Evolutionary conservation across 2,888 invertebrate species (phyloP).

Genomic region (Clunio marinus): DNA sequence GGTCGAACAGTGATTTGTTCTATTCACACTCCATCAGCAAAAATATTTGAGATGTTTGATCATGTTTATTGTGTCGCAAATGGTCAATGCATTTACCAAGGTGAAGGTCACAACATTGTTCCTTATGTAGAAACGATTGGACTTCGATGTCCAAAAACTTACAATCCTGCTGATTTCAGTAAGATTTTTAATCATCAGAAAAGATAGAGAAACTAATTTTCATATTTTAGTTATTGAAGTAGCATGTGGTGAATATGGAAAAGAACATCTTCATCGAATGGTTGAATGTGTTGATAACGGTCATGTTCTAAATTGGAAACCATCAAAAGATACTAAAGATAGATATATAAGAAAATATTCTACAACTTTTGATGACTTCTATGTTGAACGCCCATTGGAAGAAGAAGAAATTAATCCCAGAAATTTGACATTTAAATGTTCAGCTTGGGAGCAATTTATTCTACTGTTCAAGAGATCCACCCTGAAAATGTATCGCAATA

Average conservation of each 20-base stretch:
- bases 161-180: conserved; percentile 97
- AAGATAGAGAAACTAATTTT: background rate
- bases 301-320: conserved; percentile 55
- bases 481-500: conserved; percentile 70
- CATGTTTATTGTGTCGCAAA: conserved; percentile 83
- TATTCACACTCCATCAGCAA: conserved; percentile 93
- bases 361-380: conserved; percentile 1
- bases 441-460: conserved; percentile 63
- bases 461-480: conserved; percentile 66
- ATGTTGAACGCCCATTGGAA: conserved; percentile 44
- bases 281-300: conserved; percentile 65
- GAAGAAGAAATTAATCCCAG: conserved; percentile 52
- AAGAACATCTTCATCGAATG: conserved; percentile 62
- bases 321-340: conserved; percentile 39
- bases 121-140: conserved; percentile 74
- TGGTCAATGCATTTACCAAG: conserved; percentile 88
- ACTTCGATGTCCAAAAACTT: conserved; percentile 82
- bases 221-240: conserved; percentile 68
- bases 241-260: conserved; percentile 73
- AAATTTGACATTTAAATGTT: conserved; percentile 56
- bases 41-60: conserved; percentile 85
- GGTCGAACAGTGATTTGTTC: conserved; percentile 92
- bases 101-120: conserved; percentile 71
- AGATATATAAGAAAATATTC: conserved; percentile 41
- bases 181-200: conserved; percentile 47